Conservation (phyloP, 2,888 invertebrate species). For the Syrista parreyssii region DNA sequence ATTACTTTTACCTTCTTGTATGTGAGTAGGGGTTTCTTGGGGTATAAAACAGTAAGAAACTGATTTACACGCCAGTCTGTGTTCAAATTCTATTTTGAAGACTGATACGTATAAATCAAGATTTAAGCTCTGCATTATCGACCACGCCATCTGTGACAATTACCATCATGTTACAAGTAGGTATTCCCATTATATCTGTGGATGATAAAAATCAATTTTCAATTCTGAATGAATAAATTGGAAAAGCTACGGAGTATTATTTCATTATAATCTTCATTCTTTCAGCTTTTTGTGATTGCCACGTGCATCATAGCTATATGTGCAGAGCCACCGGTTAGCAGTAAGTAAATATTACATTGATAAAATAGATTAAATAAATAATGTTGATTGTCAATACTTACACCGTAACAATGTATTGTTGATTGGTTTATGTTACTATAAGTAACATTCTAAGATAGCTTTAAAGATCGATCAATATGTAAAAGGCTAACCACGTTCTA, state of each 20-base stretch:
- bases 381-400: background rate
- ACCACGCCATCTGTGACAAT: background rate
- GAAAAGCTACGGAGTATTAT: background rate
- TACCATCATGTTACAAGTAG: slow-evolving; percentile 42
- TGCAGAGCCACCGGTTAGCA: slow-evolving; percentile 40
- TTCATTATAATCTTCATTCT: background rate
- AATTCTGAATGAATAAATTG: background rate
- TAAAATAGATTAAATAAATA: slow-evolving; percentile 3
- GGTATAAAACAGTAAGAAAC: slow-evolving; percentile 58
- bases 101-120: background rate
- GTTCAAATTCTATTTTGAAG: slow-evolving; percentile 39
- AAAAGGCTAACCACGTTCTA: slow-evolving; percentile 40
- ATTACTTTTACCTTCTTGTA: slow-evolving; percentile 55
- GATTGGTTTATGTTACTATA: background rate
- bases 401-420: background rate
- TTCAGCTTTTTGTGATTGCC: slow-evolving; percentile 38
- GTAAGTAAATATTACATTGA: slow-evolving; percentile 35
- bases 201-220: background rate
- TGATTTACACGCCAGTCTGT: slow-evolving; percentile 50
- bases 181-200: slow-evolving; percentile 25
- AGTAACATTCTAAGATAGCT: background rate
- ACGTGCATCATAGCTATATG: slow-evolving; percentile 35
- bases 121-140: background rate
- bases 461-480: background rate
- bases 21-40: slow-evolving; percentile 52